Percentiles rank a stretch among this genome's conserved stretches.
Conservation (phyloP, 2,888 invertebrate genomes). For the Hoplodrina ambigua region DNA sequence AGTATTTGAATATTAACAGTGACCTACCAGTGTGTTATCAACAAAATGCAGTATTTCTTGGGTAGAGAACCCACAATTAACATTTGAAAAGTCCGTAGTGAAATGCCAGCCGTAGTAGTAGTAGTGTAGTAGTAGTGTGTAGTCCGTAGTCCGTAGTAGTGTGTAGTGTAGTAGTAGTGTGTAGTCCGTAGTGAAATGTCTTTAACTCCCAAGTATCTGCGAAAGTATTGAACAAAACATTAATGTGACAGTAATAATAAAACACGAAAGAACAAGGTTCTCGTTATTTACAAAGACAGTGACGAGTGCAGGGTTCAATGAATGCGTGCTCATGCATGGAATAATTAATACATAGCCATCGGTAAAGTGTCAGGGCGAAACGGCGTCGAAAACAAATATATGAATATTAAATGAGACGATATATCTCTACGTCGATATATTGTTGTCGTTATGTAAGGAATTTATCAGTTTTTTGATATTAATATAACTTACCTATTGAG, state of each 20-base stretch:
- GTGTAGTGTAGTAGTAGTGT: too few relatives aligned
- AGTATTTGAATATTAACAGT: too few relatives aligned
- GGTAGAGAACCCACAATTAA: too few relatives aligned
- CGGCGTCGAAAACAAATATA: slow-evolving; percentile 85
- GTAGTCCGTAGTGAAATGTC: too few relatives aligned
- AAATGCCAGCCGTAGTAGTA: too few relatives aligned
- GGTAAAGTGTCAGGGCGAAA: slow-evolving; percentile 80
- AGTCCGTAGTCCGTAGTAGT: too few relatives aligned
- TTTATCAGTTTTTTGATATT: slow-evolving; percentile 44
- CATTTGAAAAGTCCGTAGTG: too few relatives aligned
- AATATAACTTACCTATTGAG: slow-evolving; percentile 21
- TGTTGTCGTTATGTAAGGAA: slow-evolving; percentile 65
- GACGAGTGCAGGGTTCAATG: slow-evolving; percentile 71
- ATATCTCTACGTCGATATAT: slow-evolving; percentile 73
- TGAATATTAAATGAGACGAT: slow-evolving; percentile 84
- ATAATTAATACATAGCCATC: slow-evolving; percentile 84
- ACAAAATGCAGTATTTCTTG: too few relatives aligned
- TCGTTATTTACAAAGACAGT: slow-evolving; percentile 63
- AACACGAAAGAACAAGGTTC: slow-evolving; percentile 47
- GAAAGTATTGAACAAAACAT: not conserved
- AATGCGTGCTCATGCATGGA: slow-evolving; percentile 78
- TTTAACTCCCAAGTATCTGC: not conserved
- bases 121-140: too few relatives aligned
- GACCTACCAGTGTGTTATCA: too few relatives aligned
- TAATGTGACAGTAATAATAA: slow-evolving; percentile 23